Percentiles rank a stretch among this genome's conserved stretches.
phyloP scores from a whole-genome alignment of 2,113 vertebrate species.

The Sprattus sprattus region DNA sequence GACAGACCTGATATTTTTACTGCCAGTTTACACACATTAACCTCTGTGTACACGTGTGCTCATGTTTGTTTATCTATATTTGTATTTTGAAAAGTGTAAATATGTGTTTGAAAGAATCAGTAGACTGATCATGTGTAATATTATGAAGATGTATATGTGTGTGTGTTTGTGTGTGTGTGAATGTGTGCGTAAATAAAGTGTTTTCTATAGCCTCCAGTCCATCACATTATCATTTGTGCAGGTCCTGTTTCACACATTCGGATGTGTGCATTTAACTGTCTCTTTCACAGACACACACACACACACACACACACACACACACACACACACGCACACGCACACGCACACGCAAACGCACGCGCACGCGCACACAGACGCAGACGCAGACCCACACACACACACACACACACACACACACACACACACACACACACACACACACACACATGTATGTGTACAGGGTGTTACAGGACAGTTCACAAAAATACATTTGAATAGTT shows the following conservation, averaged over 20 bases:
- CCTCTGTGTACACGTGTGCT: not conserved
- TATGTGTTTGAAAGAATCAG: not conserved
- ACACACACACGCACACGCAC: too few relatives aligned
- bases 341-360: too few relatives aligned
- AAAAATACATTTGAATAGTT: too few relatives aligned
- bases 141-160: not conserved
- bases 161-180: not conserved
- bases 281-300: not conserved
- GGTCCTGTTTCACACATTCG: too few relatives aligned
- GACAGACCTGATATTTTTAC: not conserved
- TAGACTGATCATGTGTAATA: not conserved
- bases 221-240: too few relatives aligned
- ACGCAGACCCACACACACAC: not conserved
- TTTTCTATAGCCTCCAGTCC: too few relatives aligned
- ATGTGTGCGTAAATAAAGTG: too few relatives aligned
- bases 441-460: too few relatives aligned
- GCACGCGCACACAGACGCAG: not conserved
- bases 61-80: not conserved
- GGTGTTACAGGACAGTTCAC: too few relatives aligned
- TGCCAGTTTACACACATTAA: not conserved
- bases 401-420: not conserved
- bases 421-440: too few relatives aligned
- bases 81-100: not conserved
- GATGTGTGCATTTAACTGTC: too few relatives aligned
- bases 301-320: not conserved